These are phyloP conservation scores for Synanceia verrucosa DNA, from an alignment of 2,797 vertebrate species.

Conservation along the genomic window DNA sequence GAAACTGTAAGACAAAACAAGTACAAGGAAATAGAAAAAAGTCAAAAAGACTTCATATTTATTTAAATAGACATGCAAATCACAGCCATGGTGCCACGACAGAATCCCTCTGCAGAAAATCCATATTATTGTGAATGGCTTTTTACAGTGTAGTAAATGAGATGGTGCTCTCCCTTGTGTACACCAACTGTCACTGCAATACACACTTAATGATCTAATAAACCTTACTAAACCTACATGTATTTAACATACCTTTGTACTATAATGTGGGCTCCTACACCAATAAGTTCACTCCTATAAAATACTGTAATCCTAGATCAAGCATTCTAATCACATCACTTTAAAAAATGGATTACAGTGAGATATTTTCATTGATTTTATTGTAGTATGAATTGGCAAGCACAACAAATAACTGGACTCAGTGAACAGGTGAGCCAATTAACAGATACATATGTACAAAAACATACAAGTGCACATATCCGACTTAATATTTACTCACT, in stretches of 20 bases:
- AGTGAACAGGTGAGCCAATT: slow-evolving; percentile 46
- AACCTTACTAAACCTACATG: not conserved
- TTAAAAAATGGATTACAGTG: not conserved
- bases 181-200: slow-evolving; percentile 55
- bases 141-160: not conserved
- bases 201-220: not conserved
- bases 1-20: not conserved
- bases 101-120: not conserved
- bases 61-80: not conserved
- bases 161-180: slow-evolving; percentile 69
- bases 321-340: not conserved
- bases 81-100: not conserved
- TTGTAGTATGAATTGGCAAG: slow-evolving; percentile 63
- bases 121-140: slow-evolving; percentile 17
- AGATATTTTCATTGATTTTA: slow-evolving; percentile 59
- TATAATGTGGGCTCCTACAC: not conserved
- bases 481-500: slow-evolving; percentile 40
- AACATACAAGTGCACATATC: slow-evolving; percentile 58
- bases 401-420: slow-evolving; percentile 55
- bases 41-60: not conserved
- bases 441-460: slow-evolving; percentile 78
- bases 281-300: not conserved
- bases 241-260: not conserved
- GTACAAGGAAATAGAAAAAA: not conserved
- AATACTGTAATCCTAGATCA: not conserved